These are phyloP conservation scores for Drosophila rhopaloa DNA, from an alignment of 1,140 invertebrate species.

Conservation along the genomic window DNA sequence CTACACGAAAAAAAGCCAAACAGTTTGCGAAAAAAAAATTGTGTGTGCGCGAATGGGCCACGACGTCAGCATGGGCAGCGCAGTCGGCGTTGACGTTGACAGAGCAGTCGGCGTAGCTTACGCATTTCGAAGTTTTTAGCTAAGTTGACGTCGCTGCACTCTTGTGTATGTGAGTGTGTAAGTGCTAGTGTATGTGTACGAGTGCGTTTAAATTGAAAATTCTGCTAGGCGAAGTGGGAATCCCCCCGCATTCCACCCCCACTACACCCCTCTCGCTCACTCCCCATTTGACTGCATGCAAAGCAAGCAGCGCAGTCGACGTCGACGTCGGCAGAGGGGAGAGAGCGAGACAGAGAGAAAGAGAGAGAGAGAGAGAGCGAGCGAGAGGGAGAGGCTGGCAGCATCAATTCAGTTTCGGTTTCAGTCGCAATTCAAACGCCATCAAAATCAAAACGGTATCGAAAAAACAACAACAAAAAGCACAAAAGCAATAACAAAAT, in stretches of 20 bases:
- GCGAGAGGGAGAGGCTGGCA: conserved; percentile 32
- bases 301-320: conserved; percentile 25
- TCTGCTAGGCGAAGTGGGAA: conserved; percentile 53
- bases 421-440: conserved; percentile 82
- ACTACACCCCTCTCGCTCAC: conserved; percentile 2
- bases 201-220: conserved; percentile 74
- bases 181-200: conserved; percentile 28
- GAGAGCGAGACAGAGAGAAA: conserved; percentile 2
- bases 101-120: conserved; percentile 42
- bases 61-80: conserved; percentile 21
- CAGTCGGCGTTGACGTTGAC: conserved; percentile 20
- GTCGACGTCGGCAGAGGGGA: conserved; percentile 12
- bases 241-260: conserved; percentile 1
- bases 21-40: conserved; percentile 23
- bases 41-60: conserved; percentile 42
- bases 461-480: conserved; percentile 65
- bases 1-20: conserved; percentile 30
- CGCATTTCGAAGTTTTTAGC: conserved; percentile 78
- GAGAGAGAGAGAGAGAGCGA: not conserved
- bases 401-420: conserved; percentile 76
- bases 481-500: conserved; percentile 53
- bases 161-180: conserved; percentile 25
- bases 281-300: conserved; percentile 26
- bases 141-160: conserved; percentile 61
- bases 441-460: conserved; percentile 83